A percentile compares a stretch with the other conserved stretches of the same genome.
Conservation (phyloP, 2,797 vertebrate species). For the Ambastaia sidthimunki region DNA sequence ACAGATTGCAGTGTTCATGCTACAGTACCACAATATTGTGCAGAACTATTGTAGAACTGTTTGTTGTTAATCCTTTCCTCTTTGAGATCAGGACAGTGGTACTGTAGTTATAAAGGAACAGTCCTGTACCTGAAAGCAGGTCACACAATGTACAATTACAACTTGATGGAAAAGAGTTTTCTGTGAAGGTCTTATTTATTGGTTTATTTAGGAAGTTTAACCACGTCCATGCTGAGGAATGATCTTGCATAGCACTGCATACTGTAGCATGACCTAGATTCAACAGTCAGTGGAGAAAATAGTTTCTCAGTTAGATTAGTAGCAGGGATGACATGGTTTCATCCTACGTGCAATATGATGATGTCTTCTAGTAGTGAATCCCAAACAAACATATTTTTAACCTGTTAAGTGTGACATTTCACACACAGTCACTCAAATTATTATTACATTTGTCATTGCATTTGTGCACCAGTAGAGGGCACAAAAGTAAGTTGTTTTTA, state of each 20-base stretch:
- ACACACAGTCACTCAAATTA: slow-evolving; percentile 9
- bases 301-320: neutral
- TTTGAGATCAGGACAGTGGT: neutral
- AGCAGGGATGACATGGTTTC: neutral
- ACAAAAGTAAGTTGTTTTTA: neutral
- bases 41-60: too few relatives aligned
- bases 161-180: too few relatives aligned
- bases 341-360: neutral
- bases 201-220: neutral
- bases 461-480: slow-evolving; percentile 26
- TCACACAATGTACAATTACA: neutral
- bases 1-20: neutral
- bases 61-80: neutral
- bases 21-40: neutral
- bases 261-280: neutral
- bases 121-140: neutral
- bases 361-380: neutral
- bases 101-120: too few relatives aligned
- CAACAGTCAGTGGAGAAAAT: neutral
- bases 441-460: neutral
- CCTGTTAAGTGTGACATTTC: slow-evolving; percentile 1
- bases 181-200: neutral
- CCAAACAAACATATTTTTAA: slow-evolving; percentile 8
- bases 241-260: neutral
- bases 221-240: neutral